Percentiles rank a stretch among this genome's conserved stretches.
phyloP scores from a whole-genome alignment of 23 tunicate genomes.

The Diplosoma virens region DNA sequence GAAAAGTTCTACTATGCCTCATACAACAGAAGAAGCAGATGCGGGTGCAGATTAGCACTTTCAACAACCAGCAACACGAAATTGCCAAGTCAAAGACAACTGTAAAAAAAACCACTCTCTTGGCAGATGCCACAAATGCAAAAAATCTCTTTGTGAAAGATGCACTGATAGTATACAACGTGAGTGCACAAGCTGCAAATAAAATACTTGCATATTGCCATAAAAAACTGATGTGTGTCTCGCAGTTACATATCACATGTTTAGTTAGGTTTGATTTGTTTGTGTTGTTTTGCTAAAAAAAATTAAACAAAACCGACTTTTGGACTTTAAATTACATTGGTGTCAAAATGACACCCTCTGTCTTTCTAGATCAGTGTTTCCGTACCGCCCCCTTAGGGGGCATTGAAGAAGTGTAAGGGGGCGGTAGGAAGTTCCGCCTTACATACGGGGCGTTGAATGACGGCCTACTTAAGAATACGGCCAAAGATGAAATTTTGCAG shows the following conservation, averaged over 20 bases:
- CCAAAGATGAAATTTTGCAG: neutral
- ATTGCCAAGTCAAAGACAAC: slow-evolving; percentile 16
- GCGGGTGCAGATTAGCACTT: neutral
- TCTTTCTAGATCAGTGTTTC: neutral
- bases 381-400: neutral
- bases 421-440: neutral
- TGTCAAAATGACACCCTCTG: neutral
- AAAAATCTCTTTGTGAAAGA: slow-evolving; percentile 14
- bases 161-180: slow-evolving; percentile 14
- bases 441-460: neutral
- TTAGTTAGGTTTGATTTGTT: too few relatives aligned
- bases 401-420: neutral
- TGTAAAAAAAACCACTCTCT: slow-evolving; percentile 25
- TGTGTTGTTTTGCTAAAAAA: too few relatives aligned
- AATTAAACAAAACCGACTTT: too few relatives aligned
- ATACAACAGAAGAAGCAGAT: neutral
- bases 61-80: slow-evolving; percentile 18
- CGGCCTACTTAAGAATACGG: neutral
- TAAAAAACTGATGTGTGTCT: too few relatives aligned
- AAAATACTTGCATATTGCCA: too few relatives aligned
- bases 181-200: slow-evolving; percentile 15
- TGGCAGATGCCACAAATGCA: slow-evolving; percentile 21
- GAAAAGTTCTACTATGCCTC: neutral
- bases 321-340: too few relatives aligned
- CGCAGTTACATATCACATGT: too few relatives aligned